These are phyloP conservation scores for Micrasema longulum DNA, from an alignment of 1,140 invertebrate species.

Conservation along the genomic window DNA sequence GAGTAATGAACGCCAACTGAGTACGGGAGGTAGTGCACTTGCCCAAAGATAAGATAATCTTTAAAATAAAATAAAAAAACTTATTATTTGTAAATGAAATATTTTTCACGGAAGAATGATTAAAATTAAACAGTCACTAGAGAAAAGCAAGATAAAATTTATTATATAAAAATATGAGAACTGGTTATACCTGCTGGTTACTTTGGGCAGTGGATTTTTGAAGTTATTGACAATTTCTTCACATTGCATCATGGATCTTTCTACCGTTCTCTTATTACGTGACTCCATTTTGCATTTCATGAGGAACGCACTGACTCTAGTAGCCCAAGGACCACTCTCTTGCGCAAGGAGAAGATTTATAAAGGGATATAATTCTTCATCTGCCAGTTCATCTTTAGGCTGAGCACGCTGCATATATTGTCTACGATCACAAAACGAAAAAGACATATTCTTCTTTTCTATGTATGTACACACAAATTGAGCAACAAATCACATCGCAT, in stretches of 20 bases:
- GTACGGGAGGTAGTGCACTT: constrained; percentile 76
- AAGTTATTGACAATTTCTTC: constrained; percentile 78
- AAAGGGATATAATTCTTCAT: constrained; percentile 86
- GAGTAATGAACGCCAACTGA: constrained; percentile 80
- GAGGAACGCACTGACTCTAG: constrained; percentile 76
- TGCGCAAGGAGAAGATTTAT: constrained; percentile 75
- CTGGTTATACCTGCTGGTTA: constrained; percentile 38
- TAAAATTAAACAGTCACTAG: no score
- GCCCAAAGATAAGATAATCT: constrained; percentile 75
- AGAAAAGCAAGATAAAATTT: no score
- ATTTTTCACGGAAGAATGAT: no score
- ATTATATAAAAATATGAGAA: no score
- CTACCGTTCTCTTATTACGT: constrained; percentile 81
- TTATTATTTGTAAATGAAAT: no score
- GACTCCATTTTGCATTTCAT: constrained; percentile 83
- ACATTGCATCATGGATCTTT: constrained; percentile 88
- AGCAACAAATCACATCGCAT: no score
- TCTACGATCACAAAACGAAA: constrained; percentile 57
- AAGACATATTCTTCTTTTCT: no score
- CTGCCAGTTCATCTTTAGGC: constrained; percentile 80
- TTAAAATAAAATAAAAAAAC: no score
- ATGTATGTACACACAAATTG: no score
- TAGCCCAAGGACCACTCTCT: constrained; percentile 78
- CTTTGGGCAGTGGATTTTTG: constrained; percentile 17
- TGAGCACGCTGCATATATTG: constrained; percentile 77